phyloP scores from a whole-genome alignment of 2,797 vertebrate genomes.

The Halcyon leucocephala region DNA sequence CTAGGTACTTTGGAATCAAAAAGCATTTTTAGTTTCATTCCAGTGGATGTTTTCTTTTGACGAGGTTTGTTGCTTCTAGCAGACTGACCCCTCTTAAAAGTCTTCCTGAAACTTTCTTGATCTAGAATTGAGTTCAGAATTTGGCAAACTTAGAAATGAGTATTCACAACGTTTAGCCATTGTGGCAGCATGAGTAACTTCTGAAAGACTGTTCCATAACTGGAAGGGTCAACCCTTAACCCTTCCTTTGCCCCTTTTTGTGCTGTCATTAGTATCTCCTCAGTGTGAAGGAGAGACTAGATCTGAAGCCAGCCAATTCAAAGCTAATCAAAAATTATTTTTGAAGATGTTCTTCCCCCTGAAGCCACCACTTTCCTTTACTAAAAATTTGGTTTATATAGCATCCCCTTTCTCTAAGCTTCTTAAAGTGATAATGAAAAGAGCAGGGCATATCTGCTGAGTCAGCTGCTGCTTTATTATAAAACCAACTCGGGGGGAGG shows the following conservation, averaged over 20 bases:
- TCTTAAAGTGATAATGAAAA: neutral
- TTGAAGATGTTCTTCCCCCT: neutral
- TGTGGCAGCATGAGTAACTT: neutral
- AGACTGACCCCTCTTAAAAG: neutral
- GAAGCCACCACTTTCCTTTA: neutral
- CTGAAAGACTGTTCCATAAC: neutral
- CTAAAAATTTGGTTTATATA: neutral
- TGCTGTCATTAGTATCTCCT: neutral
- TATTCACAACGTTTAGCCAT: neutral
- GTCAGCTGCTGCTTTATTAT: conserved; percentile 23
- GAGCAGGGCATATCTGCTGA: neutral
- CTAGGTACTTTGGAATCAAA: neutral
- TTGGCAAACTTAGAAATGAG: neutral
- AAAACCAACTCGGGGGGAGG: neutral
- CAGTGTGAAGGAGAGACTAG: neutral
- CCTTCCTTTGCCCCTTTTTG: neutral
- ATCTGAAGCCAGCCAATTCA: neutral
- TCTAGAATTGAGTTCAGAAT: neutral
- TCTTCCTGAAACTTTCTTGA: neutral
- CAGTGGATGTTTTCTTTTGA: neutral
- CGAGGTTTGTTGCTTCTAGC: neutral
- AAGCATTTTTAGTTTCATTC: neutral
- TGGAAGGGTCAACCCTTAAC: neutral
- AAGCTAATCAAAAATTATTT: neutral
- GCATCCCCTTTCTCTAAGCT: neutral